These are phyloP conservation scores for Chaetura pelagica DNA, from an alignment of 2,113 vertebrate genomes.

Conservation along the genomic window DNA sequence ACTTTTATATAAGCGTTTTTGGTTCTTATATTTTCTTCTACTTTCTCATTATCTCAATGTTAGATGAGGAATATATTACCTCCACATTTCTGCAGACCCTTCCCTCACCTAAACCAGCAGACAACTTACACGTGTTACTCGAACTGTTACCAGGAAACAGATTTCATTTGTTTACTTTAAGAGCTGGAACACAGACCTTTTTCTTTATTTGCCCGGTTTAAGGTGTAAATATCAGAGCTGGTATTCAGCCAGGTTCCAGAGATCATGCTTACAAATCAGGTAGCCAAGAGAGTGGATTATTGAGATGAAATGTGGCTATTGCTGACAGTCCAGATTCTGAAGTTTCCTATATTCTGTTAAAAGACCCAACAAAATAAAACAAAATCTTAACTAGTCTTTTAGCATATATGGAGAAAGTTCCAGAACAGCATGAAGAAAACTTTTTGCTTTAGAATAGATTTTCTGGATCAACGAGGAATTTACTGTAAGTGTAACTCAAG, in stretches of 20 bases:
- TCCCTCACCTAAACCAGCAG: neutral
- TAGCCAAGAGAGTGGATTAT: constrained; percentile 18
- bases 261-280: constrained; percentile 6
- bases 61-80: neutral
- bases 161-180: neutral
- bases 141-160: neutral
- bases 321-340: neutral
- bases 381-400: neutral
- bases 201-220: constrained; percentile 32
- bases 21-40: neutral
- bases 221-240: constrained; percentile 16
- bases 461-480: neutral
- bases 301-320: neutral
- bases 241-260: neutral
- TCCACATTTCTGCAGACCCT: neutral
- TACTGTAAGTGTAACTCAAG: neutral
- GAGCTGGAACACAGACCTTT: neutral
- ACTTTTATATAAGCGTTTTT: neutral
- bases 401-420: neutral
- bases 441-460: neutral
- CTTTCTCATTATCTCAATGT: neutral
- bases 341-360: neutral
- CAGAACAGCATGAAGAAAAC: neutral
- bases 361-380: neutral
- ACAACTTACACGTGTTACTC: neutral